phyloP scores from a whole-genome alignment of 1,140 invertebrate species.

The Drosophila trapezifrons region DNA sequence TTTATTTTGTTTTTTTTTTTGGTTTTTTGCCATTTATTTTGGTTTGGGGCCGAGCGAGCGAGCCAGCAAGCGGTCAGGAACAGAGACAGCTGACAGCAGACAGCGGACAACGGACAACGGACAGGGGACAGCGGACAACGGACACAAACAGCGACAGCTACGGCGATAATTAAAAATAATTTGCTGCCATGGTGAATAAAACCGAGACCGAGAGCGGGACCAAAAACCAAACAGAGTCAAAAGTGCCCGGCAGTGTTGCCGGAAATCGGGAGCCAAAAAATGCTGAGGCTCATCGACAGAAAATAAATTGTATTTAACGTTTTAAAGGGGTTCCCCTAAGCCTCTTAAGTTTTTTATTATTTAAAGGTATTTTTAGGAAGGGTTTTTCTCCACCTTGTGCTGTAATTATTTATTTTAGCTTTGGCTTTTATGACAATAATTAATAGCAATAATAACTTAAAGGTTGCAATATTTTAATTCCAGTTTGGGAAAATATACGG shows the following conservation, averaged over 20 bases:
- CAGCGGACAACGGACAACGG: slow-evolving; percentile 59
- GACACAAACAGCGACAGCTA: slow-evolving; percentile 62
- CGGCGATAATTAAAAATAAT: slow-evolving; percentile 79
- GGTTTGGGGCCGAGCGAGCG: slow-evolving; percentile 11
- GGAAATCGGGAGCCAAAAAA: slow-evolving; percentile 32
- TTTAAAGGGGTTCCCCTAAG: not conserved
- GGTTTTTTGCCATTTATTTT: slow-evolving; percentile 3
- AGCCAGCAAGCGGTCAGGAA: slow-evolving; percentile 2
- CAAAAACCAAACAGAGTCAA: slow-evolving; percentile 26
- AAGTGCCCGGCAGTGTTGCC: slow-evolving; percentile 25
- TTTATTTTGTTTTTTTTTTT: slow-evolving; percentile 1
- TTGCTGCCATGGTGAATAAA: slow-evolving; percentile 55
- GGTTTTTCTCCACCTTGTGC: too few relatives aligned
- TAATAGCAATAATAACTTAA: too few relatives aligned
- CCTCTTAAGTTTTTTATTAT: not conserved
- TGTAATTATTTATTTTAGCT: too few relatives aligned
- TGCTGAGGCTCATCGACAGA: not conserved
- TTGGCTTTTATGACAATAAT: too few relatives aligned
- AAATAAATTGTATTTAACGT: slow-evolving; percentile 10
- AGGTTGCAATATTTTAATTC: too few relatives aligned
- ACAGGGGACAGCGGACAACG: slow-evolving; percentile 52
- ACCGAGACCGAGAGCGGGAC: slow-evolving; percentile 42
- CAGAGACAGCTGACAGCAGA: slow-evolving; percentile 26
- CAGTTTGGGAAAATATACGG: too few relatives aligned
- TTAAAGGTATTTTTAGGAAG: not conserved